Conservation (phyloP, 2,888 invertebrate genomes). For the Eristalis pertinax region DNA sequence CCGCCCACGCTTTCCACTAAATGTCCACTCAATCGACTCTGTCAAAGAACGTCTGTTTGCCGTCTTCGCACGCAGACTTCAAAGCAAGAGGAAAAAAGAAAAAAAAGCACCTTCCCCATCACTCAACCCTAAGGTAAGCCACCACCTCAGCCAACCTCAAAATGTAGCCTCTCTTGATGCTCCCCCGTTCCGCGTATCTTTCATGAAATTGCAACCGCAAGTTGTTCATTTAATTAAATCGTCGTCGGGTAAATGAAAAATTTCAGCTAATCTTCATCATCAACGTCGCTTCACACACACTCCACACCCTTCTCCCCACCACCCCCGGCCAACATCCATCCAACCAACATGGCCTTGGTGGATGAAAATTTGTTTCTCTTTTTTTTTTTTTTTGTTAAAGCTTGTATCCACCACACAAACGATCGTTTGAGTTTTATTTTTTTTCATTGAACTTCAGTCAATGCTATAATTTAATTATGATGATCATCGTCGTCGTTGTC, state of each 20-base stretch:
- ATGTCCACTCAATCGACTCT: too few species aligned
- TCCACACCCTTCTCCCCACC: neutral
- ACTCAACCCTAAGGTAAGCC: too few species aligned
- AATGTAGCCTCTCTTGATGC: too few species aligned
- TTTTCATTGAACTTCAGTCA: slow-evolving; percentile 68
- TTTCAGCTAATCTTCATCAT: slow-evolving; percentile 52
- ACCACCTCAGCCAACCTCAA: too few species aligned
- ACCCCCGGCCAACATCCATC: neutral
- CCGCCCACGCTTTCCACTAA: neutral
- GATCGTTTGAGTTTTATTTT: slow-evolving; percentile 5
- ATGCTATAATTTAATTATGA: slow-evolving; percentile 71
- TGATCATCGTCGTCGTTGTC: slow-evolving; percentile 41
- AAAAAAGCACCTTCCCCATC: too few species aligned
- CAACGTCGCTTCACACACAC: slow-evolving; percentile 4
- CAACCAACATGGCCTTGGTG: slow-evolving; percentile 42
- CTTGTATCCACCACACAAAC: neutral
- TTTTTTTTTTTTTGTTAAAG: slow-evolving; percentile 24
- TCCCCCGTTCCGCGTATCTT: too few species aligned
- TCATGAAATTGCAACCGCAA: slow-evolving; percentile 42
- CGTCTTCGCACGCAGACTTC: too few species aligned
- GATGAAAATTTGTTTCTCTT: slow-evolving; percentile 54
- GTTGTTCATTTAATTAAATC: slow-evolving; percentile 55
- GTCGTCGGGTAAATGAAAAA: slow-evolving; percentile 49
- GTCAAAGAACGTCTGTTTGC: too few species aligned
- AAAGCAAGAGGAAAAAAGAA: too few species aligned